Evolutionary conservation across 2,797 vertebrate genomes (phyloP), one percentile per base, ranked within the genome.

Genomic region (Rhinatrema bivittatum): DNA sequence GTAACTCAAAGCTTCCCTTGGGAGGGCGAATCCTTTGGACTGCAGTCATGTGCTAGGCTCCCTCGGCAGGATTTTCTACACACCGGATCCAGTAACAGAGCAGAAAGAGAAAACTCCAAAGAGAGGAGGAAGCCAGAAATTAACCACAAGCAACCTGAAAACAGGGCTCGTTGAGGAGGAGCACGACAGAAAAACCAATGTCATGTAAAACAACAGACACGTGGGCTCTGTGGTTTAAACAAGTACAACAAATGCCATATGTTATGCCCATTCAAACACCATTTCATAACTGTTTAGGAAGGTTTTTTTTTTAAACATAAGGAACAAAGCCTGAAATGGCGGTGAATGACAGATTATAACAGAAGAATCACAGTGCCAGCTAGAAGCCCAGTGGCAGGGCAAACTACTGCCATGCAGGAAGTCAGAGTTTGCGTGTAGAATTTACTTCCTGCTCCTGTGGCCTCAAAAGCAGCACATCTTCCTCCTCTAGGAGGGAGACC

Each of bases 1-100:
- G 91, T 88, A 93, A 94, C 78, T 64, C 31, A 79, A n/a, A 91
- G 77, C 69, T 60, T 82, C 80, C 87, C 87, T 36, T 3, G 53
- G 74, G 78, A 58, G 52, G 45, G 65, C 78, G 87, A 81, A 84
- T 82, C 77, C 72, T 65, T 60, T 65, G 74, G 65, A 71, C 61
- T 74, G 75, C 70, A 81, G 76, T 82, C 79, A 75, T 65, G 69
- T 16, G 25, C 60, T 50, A 61, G 68, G 60, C 56, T 82, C 66
- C 63, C 56, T 54, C 32, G 25, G 36, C 48, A 39, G 50, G 66
- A 24, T 29, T 32, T 54, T 73, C 74, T 33, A 50, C 44, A 44
- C 46, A 49, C n/a, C 4, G n/a, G 57, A 79, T 72, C 46, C 68
- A 63, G 67, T 74, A 72, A 73, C 61, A 70, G 62, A 53, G 34